These are phyloP conservation scores for Cynocephalus volans DNA, from an alignment of 2,113 vertebrate species.

Conservation along the genomic window DNA sequence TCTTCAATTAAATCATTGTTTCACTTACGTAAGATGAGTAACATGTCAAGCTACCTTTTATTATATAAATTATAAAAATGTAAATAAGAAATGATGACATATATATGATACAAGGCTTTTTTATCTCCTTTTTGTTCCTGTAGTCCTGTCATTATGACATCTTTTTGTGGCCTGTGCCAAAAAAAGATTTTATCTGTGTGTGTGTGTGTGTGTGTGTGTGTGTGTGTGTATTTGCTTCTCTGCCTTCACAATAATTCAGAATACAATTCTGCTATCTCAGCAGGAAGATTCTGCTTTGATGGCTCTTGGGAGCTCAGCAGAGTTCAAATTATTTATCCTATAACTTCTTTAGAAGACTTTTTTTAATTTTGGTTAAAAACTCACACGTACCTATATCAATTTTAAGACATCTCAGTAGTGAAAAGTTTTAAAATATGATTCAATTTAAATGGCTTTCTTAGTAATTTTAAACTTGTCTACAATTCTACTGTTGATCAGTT, in stretches of 20 bases:
- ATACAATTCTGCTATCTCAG: neutral
- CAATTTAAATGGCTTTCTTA: neutral
- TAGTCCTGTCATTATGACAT: neutral
- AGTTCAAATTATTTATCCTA: constrained; percentile 39
- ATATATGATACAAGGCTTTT: neutral
- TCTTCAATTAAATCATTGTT: neutral
- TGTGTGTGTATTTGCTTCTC: neutral
- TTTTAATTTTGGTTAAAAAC: constrained; percentile 56
- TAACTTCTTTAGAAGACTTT: constrained; percentile 19
- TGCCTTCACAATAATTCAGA: neutral
- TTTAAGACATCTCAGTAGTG: constrained; percentile 2
- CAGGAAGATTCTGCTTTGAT: neutral
- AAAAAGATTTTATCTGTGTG: neutral
- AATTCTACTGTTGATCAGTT: neutral
- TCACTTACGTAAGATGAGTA: neutral
- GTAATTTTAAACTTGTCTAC: neutral
- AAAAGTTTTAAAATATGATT: neutral
- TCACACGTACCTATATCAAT: neutral
- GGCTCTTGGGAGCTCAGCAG: neutral
- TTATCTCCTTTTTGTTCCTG: neutral
- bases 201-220: neutral
- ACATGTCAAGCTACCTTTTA: neutral
- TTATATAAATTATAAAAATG: neutral
- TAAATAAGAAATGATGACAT: neutral
- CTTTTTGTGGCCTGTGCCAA: neutral